Conservation (phyloP, 2,113 vertebrate species). For the Gadus macrocephalus region DNA sequence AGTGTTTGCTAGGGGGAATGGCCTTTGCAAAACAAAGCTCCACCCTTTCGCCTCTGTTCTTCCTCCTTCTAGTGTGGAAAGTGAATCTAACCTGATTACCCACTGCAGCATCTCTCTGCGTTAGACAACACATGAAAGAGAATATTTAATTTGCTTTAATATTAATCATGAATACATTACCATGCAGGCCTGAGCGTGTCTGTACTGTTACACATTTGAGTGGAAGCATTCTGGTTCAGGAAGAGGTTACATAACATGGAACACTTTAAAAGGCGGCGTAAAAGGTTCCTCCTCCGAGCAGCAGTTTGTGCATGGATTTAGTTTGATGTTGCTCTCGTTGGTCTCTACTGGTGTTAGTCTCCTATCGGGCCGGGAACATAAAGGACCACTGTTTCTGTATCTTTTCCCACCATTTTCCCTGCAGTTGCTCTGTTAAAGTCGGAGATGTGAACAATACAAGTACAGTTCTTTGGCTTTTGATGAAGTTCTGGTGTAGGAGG, state of each 20-base stretch:
- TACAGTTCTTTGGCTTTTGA: too few relatives aligned
- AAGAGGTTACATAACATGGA: slow-evolving; percentile 44
- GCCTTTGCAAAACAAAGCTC: slow-evolving; percentile 17
- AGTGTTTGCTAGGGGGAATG: too few relatives aligned
- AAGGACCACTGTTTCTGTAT: too few relatives aligned
- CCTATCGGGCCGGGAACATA: slow-evolving; percentile 1
- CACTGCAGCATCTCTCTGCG: slow-evolving; percentile 54
- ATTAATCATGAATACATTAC: slow-evolving; percentile 71
- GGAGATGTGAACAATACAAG: too few relatives aligned
- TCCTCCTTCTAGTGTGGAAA: slow-evolving; percentile 19
- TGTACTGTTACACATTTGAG: slow-evolving; percentile 53
- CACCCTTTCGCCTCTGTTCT: slow-evolving; percentile 2
- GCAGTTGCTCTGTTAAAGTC: too few relatives aligned
- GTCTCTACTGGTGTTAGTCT: neutral
- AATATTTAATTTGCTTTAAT: slow-evolving; percentile 71
- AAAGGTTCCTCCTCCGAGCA: neutral
- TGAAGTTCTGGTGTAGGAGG: too few relatives aligned
- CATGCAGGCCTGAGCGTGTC: slow-evolving; percentile 22
- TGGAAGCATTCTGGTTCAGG: slow-evolving; percentile 29
- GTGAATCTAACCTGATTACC: slow-evolving; percentile 64
- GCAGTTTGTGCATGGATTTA: neutral
- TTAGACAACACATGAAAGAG: slow-evolving; percentile 70
- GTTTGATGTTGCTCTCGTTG: neutral
- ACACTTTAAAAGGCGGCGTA: slow-evolving; percentile 21
- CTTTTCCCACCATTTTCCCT: too few relatives aligned